A percentile compares a stretch with the other conserved stretches of the same genome.
Conservation (phyloP, 2,797 vertebrate species). For the Danionella dracula region DNA sequence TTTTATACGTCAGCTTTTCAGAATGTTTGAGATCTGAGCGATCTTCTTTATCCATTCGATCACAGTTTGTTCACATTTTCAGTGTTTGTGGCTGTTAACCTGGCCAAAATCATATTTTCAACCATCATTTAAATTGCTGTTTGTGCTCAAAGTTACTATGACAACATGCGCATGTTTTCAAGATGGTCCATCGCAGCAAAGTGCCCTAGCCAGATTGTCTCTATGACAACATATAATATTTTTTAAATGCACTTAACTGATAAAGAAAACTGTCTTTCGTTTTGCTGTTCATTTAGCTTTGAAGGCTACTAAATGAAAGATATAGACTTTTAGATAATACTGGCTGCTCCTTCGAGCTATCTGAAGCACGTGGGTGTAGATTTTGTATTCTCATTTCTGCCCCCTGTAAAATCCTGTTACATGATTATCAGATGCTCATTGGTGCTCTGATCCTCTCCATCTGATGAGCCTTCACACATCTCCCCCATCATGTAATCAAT, state of each 20-base stretch:
- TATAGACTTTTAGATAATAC: neutral
- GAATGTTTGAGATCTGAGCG: too few relatives aligned
- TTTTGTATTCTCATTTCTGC: conserved; percentile 6
- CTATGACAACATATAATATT: conserved; percentile 41
- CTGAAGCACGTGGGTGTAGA: conserved; percentile 24
- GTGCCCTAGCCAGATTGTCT: conserved; percentile 26
- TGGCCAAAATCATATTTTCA: too few relatives aligned
- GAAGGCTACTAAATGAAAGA: neutral
- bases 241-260: neutral
- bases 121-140: too few relatives aligned
- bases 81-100: too few relatives aligned
- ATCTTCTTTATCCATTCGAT: too few relatives aligned
- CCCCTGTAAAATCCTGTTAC: conserved; percentile 22
- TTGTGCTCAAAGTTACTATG: conserved; percentile 33
- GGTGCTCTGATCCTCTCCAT: conserved; percentile 26
- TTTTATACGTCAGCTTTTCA: too few relatives aligned
- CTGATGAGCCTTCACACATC: conserved; percentile 34
- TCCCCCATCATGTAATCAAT: conserved; percentile 42
- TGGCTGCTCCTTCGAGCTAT: neutral
- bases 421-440: conserved; percentile 38
- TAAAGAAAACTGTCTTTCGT: conserved; percentile 18
- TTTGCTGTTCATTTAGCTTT: neutral
- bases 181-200: neutral
- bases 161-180: conserved; percentile 32
- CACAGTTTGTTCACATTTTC: too few relatives aligned